Percentiles rank a stretch among this genome's conserved stretches.
phyloP scores from a whole-genome alignment of 2,797 vertebrate genomes.

The Pterois miles region DNA sequence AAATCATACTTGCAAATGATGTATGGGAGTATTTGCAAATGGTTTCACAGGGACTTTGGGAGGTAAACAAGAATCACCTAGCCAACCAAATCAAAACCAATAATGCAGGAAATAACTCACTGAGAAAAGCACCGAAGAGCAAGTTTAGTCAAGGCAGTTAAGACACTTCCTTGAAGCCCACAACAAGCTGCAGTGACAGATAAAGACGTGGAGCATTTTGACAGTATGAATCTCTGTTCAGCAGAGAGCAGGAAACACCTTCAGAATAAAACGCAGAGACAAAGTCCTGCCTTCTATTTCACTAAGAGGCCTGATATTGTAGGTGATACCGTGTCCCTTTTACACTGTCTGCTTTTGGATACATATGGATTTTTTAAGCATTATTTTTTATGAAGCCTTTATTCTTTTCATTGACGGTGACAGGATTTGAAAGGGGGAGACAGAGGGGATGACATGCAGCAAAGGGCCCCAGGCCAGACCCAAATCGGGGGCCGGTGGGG shows the following conservation, averaged over 20 bases:
- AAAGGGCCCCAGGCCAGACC: no score
- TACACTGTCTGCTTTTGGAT: not conserved
- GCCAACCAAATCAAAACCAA: slow-evolving; percentile 41
- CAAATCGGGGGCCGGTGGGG: no score
- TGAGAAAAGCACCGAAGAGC: slow-evolving; percentile 6
- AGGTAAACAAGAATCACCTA: slow-evolving; percentile 29
- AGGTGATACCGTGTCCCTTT: not conserved
- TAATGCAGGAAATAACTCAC: slow-evolving; percentile 22
- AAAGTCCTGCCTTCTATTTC: slow-evolving; percentile 6
- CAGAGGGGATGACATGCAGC: no score
- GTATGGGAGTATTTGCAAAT: slow-evolving; percentile 51
- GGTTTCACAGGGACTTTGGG: slow-evolving; percentile 54
- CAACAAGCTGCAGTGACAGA: not conserved
- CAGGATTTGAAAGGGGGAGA: no score
- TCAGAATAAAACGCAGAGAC: not conserved
- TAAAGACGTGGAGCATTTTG: slow-evolving; percentile 16
- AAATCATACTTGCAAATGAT: slow-evolving; percentile 74
- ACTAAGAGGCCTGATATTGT: not conserved
- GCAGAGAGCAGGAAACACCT: not conserved
- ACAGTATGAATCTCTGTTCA: not conserved
- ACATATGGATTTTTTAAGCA: no score
- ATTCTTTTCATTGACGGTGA: no score
- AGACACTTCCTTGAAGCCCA: slow-evolving; percentile 7
- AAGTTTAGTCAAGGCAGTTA: slow-evolving; percentile 14
- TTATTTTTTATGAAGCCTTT: no score